These are phyloP conservation scores for Hypotaenidia philippensis DNA, from an alignment of 2,797 vertebrate species.

Conservation along the genomic window DNA sequence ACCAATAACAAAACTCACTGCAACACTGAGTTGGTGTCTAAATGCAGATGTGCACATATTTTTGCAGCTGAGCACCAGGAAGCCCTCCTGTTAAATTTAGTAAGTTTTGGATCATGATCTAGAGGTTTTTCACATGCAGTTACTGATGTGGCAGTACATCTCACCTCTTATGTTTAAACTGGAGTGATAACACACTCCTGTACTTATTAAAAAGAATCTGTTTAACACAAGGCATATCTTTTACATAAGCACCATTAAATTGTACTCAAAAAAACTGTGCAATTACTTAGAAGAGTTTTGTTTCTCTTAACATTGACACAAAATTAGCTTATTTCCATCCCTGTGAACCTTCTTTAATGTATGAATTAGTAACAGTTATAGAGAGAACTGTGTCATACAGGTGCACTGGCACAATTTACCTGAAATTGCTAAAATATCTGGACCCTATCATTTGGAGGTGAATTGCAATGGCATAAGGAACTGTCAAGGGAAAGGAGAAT, in stretches of 20 bases:
- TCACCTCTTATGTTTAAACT: background rate
- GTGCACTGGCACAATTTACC: background rate
- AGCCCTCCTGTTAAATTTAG: background rate
- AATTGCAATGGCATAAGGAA: background rate
- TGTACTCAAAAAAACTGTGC: background rate
- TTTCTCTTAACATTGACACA: background rate
- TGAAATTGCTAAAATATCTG: background rate
- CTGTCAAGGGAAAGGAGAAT: background rate
- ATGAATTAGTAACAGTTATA: background rate
- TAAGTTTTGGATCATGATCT: background rate
- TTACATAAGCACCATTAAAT: background rate
- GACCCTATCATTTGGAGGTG: background rate
- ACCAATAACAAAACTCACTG: background rate
- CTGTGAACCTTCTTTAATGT: background rate
- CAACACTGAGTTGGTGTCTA: background rate
- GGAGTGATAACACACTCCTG: accelerated
- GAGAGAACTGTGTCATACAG: background rate
- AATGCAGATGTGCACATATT: background rate
- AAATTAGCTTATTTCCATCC: background rate
- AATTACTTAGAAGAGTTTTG: background rate
- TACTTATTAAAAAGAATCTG: background rate
- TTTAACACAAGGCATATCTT: background rate
- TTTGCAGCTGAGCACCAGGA: background rate
- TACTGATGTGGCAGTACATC: background rate
- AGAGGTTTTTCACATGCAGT: background rate